Evolutionary conservation across 2,113 vertebrate genomes (phyloP), one percentile per base, ranked within the genome.

Genomic region (Malurus cyaneus): DNA sequence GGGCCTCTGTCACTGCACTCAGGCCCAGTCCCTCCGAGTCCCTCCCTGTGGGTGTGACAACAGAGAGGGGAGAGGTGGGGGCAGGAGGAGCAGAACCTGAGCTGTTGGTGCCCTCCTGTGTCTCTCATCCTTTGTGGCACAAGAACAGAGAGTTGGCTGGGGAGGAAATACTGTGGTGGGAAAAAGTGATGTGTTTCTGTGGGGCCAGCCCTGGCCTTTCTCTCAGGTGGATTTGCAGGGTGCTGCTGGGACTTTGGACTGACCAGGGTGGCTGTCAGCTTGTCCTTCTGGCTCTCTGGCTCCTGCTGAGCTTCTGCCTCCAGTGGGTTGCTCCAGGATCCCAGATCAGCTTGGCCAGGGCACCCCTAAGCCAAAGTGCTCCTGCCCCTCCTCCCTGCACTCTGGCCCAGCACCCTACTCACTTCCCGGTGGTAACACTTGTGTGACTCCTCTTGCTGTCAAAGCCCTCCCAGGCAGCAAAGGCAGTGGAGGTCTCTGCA

Each of bases 271-370:
- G 12, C 20, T 56, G 9, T 31, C 21, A 47, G 12, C 6, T 47
- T 67, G 9, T 39, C 39, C 10, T 39, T 39, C 39, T 39, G 39
- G 39, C 39, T 39, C 6, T 19, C 26, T 46, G 50, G 26, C 14
- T 15, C 25, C 57, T 49, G 18, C 64, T 32, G 24, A 6, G 66
- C 46, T 61, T 46, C 34, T 52, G 29, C 23, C 44, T 17, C 11
- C 26, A 26, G 2, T 20, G 20, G n/a, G 52, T 36, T 0, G 1
- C 12, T 32, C 20, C 41, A 47, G 41, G 17, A 32, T 36, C 12
- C 8, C n/a, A 46, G 9, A 26, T 56, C 0, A 0, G 10, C 26
- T 36, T 19, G 20, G 32, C n/a, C 26, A 20, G 42, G 21, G 21
- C 52, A 8, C 13, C 78, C n/a, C 42, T 8, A 7, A 39, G 8